phyloP scores from a whole-genome alignment of 2,888 invertebrate species.

The Pomacea canaliculata region DNA sequence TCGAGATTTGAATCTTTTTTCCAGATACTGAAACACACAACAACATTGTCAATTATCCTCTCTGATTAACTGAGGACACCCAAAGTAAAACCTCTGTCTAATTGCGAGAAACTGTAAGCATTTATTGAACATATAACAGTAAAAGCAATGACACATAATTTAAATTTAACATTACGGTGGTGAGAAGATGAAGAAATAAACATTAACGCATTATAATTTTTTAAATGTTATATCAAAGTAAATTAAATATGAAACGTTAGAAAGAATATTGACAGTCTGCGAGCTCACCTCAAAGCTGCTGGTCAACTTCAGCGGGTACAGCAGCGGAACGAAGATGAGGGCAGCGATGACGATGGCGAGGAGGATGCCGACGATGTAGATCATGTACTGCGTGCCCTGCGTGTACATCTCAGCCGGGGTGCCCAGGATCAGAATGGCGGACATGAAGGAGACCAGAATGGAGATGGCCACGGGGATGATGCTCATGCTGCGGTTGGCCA shows the following conservation, averaged over 20 bases:
- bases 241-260: neutral
- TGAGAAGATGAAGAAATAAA: neutral
- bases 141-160: neutral
- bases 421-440: constrained; percentile 55
- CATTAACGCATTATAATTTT: neutral
- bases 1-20: constrained; percentile 36
- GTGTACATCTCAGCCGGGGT: constrained; percentile 52
- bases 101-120: no score
- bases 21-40: constrained; percentile 30
- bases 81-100: no score
- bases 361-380: constrained; percentile 49
- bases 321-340: constrained; percentile 55
- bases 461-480: constrained; percentile 40
- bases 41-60: neutral
- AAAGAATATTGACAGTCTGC: neutral
- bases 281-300: constrained; percentile 57
- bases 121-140: neutral
- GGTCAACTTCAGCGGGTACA: constrained; percentile 51
- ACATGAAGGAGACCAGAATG: constrained; percentile 57
- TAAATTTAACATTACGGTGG: neutral
- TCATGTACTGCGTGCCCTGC: constrained; percentile 54
- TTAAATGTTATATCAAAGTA: neutral
- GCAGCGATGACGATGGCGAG: constrained; percentile 55
- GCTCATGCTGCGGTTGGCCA: constrained; percentile 52
- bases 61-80: no score